phyloP scores from a whole-genome alignment of 2,113 vertebrate species.

The Pyrgilauda ruficollis region DNA sequence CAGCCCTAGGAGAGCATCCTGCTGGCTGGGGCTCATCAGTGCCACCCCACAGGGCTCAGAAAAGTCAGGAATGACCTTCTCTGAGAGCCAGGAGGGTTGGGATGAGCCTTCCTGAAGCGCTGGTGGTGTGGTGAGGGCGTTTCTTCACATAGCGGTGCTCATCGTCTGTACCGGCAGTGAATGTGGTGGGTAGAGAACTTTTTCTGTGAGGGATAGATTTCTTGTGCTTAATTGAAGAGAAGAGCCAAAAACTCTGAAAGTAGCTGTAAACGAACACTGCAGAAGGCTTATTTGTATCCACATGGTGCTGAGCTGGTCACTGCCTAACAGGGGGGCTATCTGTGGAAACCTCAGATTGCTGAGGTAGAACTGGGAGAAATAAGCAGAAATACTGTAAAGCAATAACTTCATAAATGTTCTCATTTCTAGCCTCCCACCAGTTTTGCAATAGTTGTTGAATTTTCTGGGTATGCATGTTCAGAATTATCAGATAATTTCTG shows the following conservation, averaged over 20 bases:
- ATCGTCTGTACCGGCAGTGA: accelerated
- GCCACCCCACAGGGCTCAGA: neutral
- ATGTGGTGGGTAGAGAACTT: accelerated
- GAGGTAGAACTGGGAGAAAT: neutral
- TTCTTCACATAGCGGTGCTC: accelerated
- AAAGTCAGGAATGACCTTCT: accelerated
- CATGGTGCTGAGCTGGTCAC: neutral
- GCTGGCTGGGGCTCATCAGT: accelerated
- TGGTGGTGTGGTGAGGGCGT: neutral
- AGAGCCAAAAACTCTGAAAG: neutral
- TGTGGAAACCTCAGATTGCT: neutral
- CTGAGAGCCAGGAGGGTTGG: neutral
- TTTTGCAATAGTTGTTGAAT: neutral
- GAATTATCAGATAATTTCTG: neutral
- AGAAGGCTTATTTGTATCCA: neutral
- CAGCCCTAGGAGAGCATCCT: neutral
- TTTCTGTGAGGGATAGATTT: neutral
- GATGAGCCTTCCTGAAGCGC: accelerated
- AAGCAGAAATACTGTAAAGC: neutral
- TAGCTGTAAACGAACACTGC: neutral
- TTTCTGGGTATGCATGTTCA: neutral
- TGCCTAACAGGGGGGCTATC: neutral
- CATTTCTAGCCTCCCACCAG: neutral
- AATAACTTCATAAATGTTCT: neutral
- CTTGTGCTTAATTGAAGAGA: neutral